Conservation (phyloP, 2,888 invertebrate species). For the Cyclophora albipunctata region DNA sequence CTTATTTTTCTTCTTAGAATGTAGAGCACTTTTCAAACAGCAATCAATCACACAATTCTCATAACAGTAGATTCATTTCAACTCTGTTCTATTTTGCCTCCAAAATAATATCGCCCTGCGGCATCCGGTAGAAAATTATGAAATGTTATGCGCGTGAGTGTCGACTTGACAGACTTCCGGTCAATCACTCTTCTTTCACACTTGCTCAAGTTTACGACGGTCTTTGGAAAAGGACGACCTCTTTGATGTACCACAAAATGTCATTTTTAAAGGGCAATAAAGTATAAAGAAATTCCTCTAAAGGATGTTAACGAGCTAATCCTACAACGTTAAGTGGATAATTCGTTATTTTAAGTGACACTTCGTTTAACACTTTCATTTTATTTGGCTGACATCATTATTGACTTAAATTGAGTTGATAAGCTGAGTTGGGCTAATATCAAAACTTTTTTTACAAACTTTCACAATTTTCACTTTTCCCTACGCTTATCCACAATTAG, state of each 20-base stretch:
- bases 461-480: too few species aligned
- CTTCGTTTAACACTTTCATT: neutral
- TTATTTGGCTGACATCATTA: too few species aligned
- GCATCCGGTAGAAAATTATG: constrained; percentile 41
- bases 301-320: constrained; percentile 3
- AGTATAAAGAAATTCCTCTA: constrained; percentile 8
- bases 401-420: too few species aligned
- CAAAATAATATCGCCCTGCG: constrained; percentile 36
- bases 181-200: constrained; percentile 36
- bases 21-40: constrained; percentile 20
- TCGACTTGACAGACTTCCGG: constrained; percentile 46
- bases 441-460: too few species aligned
- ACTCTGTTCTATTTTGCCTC: constrained; percentile 44
- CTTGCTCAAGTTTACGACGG: constrained; percentile 36
- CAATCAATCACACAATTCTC: constrained; percentile 47
- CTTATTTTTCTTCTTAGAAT: too few species aligned
- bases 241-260: constrained; percentile 38
- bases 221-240: constrained; percentile 31
- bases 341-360: constrained; percentile 5
- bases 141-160: constrained; percentile 34
- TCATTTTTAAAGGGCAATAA: constrained; percentile 15
- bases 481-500: too few species aligned
- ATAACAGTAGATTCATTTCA: constrained; percentile 36
- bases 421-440: too few species aligned
- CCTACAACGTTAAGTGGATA: too few species aligned